phyloP scores from a whole-genome alignment of 2,797 vertebrate species.

The Arrhamphus sclerolepis region DNA sequence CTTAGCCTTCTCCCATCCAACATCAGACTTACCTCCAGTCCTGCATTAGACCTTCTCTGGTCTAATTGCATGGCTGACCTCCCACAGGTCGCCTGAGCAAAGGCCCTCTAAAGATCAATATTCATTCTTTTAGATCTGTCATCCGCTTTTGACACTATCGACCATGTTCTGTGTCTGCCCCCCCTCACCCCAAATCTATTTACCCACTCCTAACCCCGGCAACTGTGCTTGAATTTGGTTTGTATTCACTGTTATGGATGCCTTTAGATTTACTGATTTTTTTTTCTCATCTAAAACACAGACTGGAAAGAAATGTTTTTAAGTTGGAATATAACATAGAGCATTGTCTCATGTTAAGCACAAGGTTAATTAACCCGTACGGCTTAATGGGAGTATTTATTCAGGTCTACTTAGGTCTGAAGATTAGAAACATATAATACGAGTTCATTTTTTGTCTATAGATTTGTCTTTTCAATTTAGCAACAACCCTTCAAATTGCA shows the following conservation, averaged over 20 bases:
- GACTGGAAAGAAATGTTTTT: background rate
- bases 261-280: background rate
- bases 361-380: too few species aligned
- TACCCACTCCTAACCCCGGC: conserved; percentile 44
- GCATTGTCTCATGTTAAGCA: too few species aligned
- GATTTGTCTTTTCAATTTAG: too few species aligned
- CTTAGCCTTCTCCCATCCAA: conserved; percentile 16
- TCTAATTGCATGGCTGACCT: conserved; percentile 86
- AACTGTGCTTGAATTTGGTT: conserved; percentile 22
- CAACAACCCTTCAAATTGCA: too few species aligned
- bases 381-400: too few species aligned
- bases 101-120: conserved; percentile 84
- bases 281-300: background rate
- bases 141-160: conserved; percentile 87
- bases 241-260: conserved; percentile 4
- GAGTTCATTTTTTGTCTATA: too few species aligned
- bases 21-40: conserved; percentile 35
- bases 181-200: conserved; percentile 79
- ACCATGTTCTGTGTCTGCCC: conserved; percentile 78
- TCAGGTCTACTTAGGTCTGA: too few species aligned
- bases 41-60: conserved; percentile 67
- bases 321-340: background rate
- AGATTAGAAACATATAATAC: too few species aligned
- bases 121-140: conserved; percentile 90
- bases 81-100: conserved; percentile 81